Conservation (phyloP, 1,140 invertebrate genomes). For the Achroia grisella region DNA sequence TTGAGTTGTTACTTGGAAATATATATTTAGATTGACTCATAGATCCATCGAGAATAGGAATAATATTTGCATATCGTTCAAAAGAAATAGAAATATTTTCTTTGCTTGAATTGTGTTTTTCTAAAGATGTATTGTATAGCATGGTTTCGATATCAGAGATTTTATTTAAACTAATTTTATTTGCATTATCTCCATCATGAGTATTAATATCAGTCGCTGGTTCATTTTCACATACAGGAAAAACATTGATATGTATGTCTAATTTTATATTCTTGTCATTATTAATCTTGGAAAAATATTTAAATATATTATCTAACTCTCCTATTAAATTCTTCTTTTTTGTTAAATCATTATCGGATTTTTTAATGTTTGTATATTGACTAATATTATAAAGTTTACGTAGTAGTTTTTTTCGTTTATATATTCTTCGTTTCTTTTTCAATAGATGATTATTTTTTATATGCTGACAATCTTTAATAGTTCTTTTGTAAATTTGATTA, state of each 20-base stretch:
- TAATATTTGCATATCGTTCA: slow-evolving; percentile 23
- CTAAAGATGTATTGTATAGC: too few relatives aligned
- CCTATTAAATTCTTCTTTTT: slow-evolving; percentile 21
- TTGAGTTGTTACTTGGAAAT: slow-evolving; percentile 14
- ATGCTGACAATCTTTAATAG: slow-evolving; percentile 5
- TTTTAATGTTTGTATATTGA: slow-evolving; percentile 25
- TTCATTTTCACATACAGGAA: slow-evolving; percentile 8
- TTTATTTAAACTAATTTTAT: not conserved
- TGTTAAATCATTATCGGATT: slow-evolving; percentile 6
- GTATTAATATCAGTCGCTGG: slow-evolving; percentile 7
- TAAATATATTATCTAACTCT: slow-evolving; percentile 32
- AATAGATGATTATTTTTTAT: slow-evolving; percentile 19
- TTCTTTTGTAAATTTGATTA: not conserved
- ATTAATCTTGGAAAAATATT: slow-evolving; percentile 29
- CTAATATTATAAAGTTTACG: too few relatives aligned
- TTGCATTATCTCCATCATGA: slow-evolving; percentile 1
- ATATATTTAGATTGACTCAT: slow-evolving; percentile 37
- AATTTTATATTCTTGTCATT: slow-evolving; percentile 33
- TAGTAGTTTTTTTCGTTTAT: too few relatives aligned
- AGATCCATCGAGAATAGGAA: slow-evolving; percentile 41
- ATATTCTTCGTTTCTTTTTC: too few relatives aligned
- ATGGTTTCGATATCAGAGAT: not conserved
- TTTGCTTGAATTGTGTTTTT: not conserved
- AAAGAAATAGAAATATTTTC: slow-evolving; percentile 1
- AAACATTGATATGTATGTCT: slow-evolving; percentile 37